Evolutionary conservation across 2,888 invertebrate genomes (phyloP).

Genomic region (Cantharis nigra): DNA sequence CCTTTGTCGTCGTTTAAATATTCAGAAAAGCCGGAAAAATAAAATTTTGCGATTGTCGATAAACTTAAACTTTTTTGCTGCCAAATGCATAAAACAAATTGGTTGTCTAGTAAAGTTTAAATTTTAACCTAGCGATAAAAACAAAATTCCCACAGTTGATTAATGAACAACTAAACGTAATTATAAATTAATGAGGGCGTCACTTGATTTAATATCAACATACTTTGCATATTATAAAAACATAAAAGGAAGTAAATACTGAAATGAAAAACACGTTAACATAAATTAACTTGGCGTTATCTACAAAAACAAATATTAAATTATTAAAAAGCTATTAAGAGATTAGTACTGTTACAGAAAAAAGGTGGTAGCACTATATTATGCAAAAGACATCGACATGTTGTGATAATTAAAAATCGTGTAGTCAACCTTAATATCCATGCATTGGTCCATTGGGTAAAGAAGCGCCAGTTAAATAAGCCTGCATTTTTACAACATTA

Average conservation of each 20-base stretch:
- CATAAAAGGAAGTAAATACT: not conserved
- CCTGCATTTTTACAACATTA: not conserved
- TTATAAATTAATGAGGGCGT: not conserved
- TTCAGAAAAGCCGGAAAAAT: not conserved
- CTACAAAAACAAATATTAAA: not conserved
- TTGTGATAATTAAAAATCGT: not conserved
- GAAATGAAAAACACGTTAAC: not conserved
- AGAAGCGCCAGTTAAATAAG: not conserved
- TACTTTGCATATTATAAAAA: not conserved
- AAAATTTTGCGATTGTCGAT: not conserved
- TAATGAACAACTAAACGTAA: not conserved
- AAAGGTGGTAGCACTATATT: not conserved
- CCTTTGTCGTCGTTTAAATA: not conserved
- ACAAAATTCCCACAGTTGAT: not conserved
- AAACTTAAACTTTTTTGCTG: not conserved
- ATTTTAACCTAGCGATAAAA: not conserved
- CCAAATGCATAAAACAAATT: not conserved
- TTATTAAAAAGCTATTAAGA: not conserved
- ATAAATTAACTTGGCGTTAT: not conserved
- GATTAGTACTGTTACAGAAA: not conserved
- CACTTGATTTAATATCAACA: not conserved
- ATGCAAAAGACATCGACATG: not conserved
- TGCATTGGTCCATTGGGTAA: not conserved
- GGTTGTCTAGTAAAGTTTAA: not conserved
- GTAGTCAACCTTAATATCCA: not conserved